Conservation (phyloP, 2,797 vertebrate genomes). For the Helicolenus hilgendorfi region DNA sequence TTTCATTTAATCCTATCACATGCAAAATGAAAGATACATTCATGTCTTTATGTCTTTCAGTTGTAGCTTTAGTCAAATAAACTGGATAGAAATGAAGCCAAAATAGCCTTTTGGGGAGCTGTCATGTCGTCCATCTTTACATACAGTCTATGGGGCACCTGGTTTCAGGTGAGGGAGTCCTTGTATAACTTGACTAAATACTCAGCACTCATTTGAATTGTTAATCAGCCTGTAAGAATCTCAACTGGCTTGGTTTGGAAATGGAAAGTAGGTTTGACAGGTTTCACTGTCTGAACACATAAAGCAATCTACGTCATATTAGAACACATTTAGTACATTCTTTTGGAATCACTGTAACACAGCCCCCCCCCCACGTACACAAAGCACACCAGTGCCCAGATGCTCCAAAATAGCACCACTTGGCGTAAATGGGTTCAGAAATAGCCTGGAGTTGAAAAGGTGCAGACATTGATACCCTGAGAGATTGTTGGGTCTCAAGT, state of each 20-base stretch:
- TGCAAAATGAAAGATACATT: background rate
- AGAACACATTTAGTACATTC: background rate
- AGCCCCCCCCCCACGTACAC: background rate
- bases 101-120: too few relatives aligned
- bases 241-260: background rate
- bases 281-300: background rate
- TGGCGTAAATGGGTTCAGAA: conserved; percentile 63
- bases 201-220: background rate
- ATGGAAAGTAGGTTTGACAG: background rate
- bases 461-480: conserved; percentile 49
- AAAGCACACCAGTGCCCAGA: conserved; percentile 7
- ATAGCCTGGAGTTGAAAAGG: conserved; percentile 72
- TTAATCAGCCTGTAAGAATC: background rate
- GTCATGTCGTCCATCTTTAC: too few relatives aligned
- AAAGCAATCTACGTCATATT: background rate
- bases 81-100: too few relatives aligned
- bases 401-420: conserved; percentile 68
- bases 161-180: background rate
- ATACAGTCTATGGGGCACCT: too few relatives aligned
- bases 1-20: background rate
- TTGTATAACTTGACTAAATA: background rate
- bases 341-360: background rate
- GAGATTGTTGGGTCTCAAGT: conserved; percentile 61
- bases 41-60: background rate
- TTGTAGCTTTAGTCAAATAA: background rate